These are phyloP conservation scores for Triplophysa siluroides DNA, from an alignment of 2,113 vertebrate species.

Conservation along the genomic window DNA sequence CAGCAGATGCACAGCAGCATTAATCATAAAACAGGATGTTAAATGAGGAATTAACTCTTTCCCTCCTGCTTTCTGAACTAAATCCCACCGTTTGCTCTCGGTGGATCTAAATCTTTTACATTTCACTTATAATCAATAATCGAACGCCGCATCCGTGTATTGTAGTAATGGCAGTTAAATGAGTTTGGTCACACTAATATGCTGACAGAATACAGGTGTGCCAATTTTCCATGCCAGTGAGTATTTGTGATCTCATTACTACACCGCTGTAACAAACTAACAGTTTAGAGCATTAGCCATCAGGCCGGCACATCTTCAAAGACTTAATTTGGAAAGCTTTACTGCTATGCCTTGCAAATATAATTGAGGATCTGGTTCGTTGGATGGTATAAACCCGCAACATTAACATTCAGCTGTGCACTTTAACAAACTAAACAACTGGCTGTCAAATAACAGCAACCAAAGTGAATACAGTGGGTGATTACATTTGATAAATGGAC, in stretches of 20 bases:
- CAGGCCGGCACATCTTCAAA: slow-evolving; percentile 19
- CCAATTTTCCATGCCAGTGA: not conserved
- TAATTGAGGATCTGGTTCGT: slow-evolving; percentile 28
- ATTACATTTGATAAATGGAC: slow-evolving; percentile 31
- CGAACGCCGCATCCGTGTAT: not conserved
- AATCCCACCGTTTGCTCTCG: not conserved
- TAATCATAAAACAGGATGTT: slow-evolving; percentile 68
- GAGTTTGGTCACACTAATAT: slow-evolving; percentile 12
- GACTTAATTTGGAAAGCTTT: slow-evolving; percentile 24
- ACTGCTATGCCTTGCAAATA: slow-evolving; percentile 18
- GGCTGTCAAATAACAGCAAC: slow-evolving; percentile 11
- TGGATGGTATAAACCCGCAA: not conserved
- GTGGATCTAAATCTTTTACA: not conserved
- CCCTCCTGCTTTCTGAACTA: not conserved
- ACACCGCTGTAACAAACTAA: slow-evolving; percentile 1
- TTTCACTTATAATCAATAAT: not conserved
- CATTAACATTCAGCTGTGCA: slow-evolving; percentile 6
- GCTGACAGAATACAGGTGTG: slow-evolving; percentile 16
- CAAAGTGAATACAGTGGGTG: slow-evolving; percentile 16
- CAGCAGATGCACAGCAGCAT: slow-evolving; percentile 71
- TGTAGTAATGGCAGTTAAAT: not conserved
- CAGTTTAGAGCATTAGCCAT: slow-evolving; percentile 21
- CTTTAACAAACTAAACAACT: not conserved
- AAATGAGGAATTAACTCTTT: slow-evolving; percentile 63
- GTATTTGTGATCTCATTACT: slow-evolving; percentile 34